These are phyloP conservation scores for Metalampra italica DNA, from an alignment of 2,888 invertebrate species.

Conservation along the genomic window DNA sequence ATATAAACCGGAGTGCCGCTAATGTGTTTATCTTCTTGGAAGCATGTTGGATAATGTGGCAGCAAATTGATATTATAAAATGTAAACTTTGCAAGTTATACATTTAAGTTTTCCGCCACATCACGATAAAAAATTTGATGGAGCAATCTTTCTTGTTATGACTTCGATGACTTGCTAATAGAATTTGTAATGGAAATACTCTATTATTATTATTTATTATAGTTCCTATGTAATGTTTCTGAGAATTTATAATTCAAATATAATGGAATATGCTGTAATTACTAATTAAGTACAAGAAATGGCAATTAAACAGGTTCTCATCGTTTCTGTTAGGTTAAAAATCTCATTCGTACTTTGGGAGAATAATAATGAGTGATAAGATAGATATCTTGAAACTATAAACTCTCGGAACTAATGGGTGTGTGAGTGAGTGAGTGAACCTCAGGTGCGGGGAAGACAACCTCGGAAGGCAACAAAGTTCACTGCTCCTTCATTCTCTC, in stretches of 20 bases:
- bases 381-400: constrained; percentile 56
- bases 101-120: constrained; percentile 19
- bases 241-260: too few species aligned
- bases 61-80: constrained; percentile 16
- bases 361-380: constrained; percentile 43
- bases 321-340: constrained; percentile 18
- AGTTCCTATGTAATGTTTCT: too few species aligned
- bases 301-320: constrained; percentile 22
- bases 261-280: background rate
- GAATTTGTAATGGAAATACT: constrained; percentile 4
- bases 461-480: constrained; percentile 64
- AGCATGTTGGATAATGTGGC: constrained; percentile 10
- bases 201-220: background rate
- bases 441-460: constrained; percentile 65
- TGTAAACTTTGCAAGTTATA: constrained; percentile 20
- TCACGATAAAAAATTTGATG: constrained; percentile 41
- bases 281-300: constrained; percentile 6
- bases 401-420: constrained; percentile 62
- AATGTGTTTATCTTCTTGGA: constrained; percentile 9
- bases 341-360: constrained; percentile 12
- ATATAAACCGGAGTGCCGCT: constrained; percentile 5
- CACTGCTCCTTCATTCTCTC: constrained; percentile 62
- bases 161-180: constrained; percentile 46
- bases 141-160: constrained; percentile 41
- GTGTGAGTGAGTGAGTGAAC: constrained; percentile 52